Conservation (phyloP, 2,113 vertebrate genomes). For the Vidua chalybeata region DNA sequence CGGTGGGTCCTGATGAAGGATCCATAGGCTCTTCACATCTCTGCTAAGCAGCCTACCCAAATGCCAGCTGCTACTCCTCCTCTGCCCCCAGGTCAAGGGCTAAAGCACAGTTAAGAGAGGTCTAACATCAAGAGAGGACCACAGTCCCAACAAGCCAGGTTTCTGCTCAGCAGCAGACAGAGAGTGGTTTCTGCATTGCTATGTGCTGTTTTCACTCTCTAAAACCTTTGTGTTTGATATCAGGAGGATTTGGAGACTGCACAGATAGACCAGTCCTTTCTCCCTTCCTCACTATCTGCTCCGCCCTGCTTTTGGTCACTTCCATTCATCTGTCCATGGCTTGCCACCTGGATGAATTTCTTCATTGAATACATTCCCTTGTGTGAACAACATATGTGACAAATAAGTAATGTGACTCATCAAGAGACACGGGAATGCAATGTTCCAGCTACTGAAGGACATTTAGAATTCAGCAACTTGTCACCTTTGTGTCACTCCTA, state of each 20-base stretch:
- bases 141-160: background rate
- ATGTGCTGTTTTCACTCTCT: conserved; percentile 6
- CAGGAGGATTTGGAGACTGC: conserved; percentile 31
- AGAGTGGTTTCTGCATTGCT: background rate
- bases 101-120: background rate
- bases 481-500: conserved; percentile 41
- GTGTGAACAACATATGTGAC: conserved; percentile 76
- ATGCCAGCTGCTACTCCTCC: background rate
- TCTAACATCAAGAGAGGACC: background rate
- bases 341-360: conserved; percentile 74
- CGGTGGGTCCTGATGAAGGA: background rate
- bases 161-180: background rate
- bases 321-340: conserved; percentile 69
- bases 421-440: conserved; percentile 70
- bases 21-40: background rate
- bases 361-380: conserved; percentile 69
- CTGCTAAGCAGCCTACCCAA: conserved; percentile 4
- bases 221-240: conserved; percentile 35
- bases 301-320: conserved; percentile 69
- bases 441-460: conserved; percentile 72
- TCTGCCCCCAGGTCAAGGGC: background rate
- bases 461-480: conserved; percentile 69
- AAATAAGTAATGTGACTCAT: conserved; percentile 77
- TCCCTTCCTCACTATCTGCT: conserved; percentile 37
- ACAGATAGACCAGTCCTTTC: conserved; percentile 32